These are phyloP conservation scores for Magallana gigas DNA, from an alignment of 1,140 invertebrate species.

Conservation along the genomic window DNA sequence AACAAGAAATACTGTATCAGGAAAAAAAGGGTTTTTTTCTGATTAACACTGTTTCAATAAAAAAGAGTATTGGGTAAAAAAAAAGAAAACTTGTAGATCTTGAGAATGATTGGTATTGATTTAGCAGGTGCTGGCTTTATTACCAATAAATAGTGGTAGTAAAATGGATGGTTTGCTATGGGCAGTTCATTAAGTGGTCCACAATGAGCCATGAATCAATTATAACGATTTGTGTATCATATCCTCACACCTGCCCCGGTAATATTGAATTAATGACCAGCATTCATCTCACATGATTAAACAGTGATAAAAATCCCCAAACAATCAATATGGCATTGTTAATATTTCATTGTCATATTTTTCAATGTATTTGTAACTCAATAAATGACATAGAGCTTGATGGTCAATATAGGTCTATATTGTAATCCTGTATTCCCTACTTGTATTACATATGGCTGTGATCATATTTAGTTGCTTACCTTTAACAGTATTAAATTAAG, in stretches of 20 bases:
- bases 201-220: slow-evolving; percentile 4
- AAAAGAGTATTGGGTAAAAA: no score
- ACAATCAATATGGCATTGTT: not conserved
- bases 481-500: no score
- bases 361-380: not conserved
- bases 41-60: no score
- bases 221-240: slow-evolving; percentile 15
- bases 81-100: no score
- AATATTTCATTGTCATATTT: slow-evolving; percentile 8
- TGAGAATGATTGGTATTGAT: not conserved
- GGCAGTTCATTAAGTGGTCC: slow-evolving; percentile 15
- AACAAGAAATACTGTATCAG: no score
- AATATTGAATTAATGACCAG: slow-evolving; percentile 32
- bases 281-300: slow-evolving; percentile 24
- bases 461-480: no score
- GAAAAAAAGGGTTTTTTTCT: no score
- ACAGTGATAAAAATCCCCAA: not conserved
- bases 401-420: not conserved
- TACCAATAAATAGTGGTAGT: slow-evolving; percentile 1
- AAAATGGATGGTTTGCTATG: not conserved
- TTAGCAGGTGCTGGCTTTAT: slow-evolving; percentile 20
- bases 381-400: not conserved
- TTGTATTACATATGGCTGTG: no score
- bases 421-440: no score
- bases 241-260: slow-evolving; percentile 4